These are phyloP conservation scores for Coelopa frigida DNA, from an alignment of 1,140 invertebrate species.

Conservation along the genomic window DNA sequence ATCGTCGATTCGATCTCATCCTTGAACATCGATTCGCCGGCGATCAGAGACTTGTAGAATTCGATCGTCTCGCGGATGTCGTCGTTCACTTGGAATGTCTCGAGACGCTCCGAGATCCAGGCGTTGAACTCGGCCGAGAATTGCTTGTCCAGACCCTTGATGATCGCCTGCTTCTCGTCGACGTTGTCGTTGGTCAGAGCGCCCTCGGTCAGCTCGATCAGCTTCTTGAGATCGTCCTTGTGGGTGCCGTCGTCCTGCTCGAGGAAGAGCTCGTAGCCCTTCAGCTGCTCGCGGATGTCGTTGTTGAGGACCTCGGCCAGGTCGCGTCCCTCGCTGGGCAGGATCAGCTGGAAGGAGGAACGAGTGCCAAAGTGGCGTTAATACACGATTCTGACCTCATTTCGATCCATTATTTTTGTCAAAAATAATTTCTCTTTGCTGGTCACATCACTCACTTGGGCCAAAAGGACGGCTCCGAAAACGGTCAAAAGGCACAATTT, in stretches of 20 bases:
- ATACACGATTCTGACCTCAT: too few relatives aligned
- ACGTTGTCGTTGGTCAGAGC: slow-evolving; percentile 18
- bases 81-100: slow-evolving; percentile 17
- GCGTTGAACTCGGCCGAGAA: slow-evolving; percentile 20
- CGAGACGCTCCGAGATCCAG: slow-evolving; percentile 17
- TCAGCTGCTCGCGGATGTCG: slow-evolving; percentile 22
- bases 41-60: slow-evolving; percentile 20
- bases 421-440: background rate
- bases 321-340: slow-evolving; percentile 15
- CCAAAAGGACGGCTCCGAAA: slow-evolving; percentile 17
- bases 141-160: slow-evolving; percentile 13
- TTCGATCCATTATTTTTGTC: background rate
- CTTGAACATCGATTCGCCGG: slow-evolving; percentile 13
- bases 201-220: slow-evolving; percentile 22
- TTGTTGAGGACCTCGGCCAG: slow-evolving; percentile 19
- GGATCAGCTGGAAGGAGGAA: slow-evolving; percentile 15
- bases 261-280: slow-evolving; percentile 19
- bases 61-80: slow-evolving; percentile 17
- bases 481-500: slow-evolving; percentile 20
- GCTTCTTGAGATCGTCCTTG: slow-evolving; percentile 20
- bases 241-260: slow-evolving; percentile 20
- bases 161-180: slow-evolving; percentile 18
- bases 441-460: slow-evolving; percentile 16
- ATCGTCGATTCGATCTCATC: slow-evolving; percentile 19
- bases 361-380: background rate